Percentiles rank a stretch among this genome's conserved stretches.
Evolutionary conservation across 2,797 vertebrate species (phyloP).

Genomic region (Percopsis omiscomaycus): DNA sequence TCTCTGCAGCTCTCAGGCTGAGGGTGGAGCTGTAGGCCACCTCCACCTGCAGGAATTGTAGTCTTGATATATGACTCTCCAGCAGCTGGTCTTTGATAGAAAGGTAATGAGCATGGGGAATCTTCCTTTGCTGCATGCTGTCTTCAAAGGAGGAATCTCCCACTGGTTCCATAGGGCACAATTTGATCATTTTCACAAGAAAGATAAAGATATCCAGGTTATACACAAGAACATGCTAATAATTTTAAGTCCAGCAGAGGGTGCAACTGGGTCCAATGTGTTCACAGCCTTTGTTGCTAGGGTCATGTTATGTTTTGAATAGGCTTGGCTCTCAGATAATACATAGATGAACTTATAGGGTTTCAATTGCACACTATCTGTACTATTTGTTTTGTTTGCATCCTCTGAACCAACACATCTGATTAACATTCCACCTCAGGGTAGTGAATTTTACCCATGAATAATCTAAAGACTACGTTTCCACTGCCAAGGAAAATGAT

Average conservation of each 20-base stretch:
- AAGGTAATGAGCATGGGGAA: constrained; percentile 84
- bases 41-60: constrained; percentile 72
- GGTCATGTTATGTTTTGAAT: constrained; percentile 34
- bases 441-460: too few species aligned
- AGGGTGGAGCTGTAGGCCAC: constrained; percentile 70
- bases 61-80: constrained; percentile 79
- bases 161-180: constrained; percentile 79
- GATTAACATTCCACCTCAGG: too few species aligned
- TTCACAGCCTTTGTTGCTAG: constrained; percentile 45
- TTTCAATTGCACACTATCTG: too few species aligned
- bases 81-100: constrained; percentile 85
- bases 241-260: constrained; percentile 75
- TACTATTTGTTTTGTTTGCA: too few species aligned
- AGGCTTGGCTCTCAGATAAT: background rate
- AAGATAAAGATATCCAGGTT: constrained; percentile 26
- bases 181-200: constrained; percentile 69
- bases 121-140: constrained; percentile 67
- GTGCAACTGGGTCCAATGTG: constrained; percentile 69
- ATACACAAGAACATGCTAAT: constrained; percentile 8
- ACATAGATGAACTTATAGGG: too few species aligned
- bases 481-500: constrained; percentile 19
- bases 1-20: constrained; percentile 61
- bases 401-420: too few species aligned
- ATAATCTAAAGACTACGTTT: too few species aligned
- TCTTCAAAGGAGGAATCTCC: constrained; percentile 77